Base-by-base conservation (phyloP, 2,888 invertebrate genomes). In the Odontocerum albicorne region DNA sequence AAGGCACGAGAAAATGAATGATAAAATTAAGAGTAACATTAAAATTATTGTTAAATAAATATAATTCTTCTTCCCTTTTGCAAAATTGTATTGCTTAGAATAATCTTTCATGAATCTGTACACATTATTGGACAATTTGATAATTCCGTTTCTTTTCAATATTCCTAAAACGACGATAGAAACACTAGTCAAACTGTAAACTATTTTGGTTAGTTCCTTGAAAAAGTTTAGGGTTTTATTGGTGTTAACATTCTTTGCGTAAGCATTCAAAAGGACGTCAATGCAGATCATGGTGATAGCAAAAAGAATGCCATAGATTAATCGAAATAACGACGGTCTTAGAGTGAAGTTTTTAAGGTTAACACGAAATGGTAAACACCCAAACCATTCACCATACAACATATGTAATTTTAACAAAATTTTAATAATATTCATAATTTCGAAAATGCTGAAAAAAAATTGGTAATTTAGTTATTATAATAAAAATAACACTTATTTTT, bases 371-470 rank as follows among this genome's bases (percentile, higher is more conserved):
- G 57, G 52, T 10, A 53, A 27, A 42, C 40, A 55, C n/a, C 51
- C 55, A 15, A 66, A 64, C 66, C 65, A 63, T 65, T 66, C 63
- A 32, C 47, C 45, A 45, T 53, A 43, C 47, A 49, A 62, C 42
- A 57, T 38, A 38, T 47, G 36, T 46, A 39, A 22, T 33, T 44
- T 45, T 40, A 55, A 35, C 15, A 49, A 27, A 3, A 13, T 20
- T 20, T 35, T 32, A 31, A 44, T 45, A 49, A n/a, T 32, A 31
- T 47, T 20, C 43, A 43, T 43, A 10, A n/a, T n/a, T n/a, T n/a
- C n/a, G n/a, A n/a, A n/a, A n/a, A n/a, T n/a, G n/a, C n/a, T n/a
- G n/a, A n/a, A n/a, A n/a, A n/a, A n/a, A n/a, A n/a, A n/a, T n/a
- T n/a, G n/a, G n/a, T n/a, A n/a, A n/a, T n/a, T n/a, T n/a, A n/a